Conservation (phyloP, 2,888 invertebrate genomes). For the Corythucha ciliata region DNA sequence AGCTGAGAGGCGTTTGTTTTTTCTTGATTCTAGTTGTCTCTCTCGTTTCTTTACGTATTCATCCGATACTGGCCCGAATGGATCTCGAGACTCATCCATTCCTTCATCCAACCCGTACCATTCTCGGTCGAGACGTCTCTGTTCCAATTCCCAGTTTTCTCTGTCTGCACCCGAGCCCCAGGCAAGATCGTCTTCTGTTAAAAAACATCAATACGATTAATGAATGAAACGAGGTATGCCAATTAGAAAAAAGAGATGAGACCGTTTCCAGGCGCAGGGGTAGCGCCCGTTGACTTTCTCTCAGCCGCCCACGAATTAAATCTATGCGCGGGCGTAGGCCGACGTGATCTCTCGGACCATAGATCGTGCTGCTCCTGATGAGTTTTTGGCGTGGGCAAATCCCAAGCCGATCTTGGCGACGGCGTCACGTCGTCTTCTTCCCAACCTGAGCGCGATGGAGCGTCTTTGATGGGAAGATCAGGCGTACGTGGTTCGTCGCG, state of each 20-base stretch:
- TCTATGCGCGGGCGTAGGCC: slow-evolving; percentile 73
- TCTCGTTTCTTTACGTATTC: slow-evolving; percentile 92
- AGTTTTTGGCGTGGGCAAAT: slow-evolving; percentile 71
- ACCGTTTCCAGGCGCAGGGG: slow-evolving; percentile 47
- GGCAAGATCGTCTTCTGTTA: slow-evolving; percentile 46
- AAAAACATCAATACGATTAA: neutral
- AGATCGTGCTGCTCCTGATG: slow-evolving; percentile 39
- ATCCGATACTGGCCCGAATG: slow-evolving; percentile 78
- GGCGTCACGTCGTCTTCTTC: slow-evolving; percentile 58
- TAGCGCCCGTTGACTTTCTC: slow-evolving; percentile 55
- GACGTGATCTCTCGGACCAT: slow-evolving; percentile 49
- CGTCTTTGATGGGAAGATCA: slow-evolving; percentile 52
- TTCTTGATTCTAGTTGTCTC: slow-evolving; percentile 78
- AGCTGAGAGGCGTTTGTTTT: slow-evolving; percentile 87
- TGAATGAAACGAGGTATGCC: neutral
- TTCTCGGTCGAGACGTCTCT: slow-evolving; percentile 81
- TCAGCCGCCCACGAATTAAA: slow-evolving; percentile 70
- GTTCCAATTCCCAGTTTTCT: slow-evolving; percentile 82
- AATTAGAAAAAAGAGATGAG: slow-evolving; percentile 38
- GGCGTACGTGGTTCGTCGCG: slow-evolving; percentile 84
- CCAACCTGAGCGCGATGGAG: slow-evolving; percentile 55
- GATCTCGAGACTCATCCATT: slow-evolving; percentile 76
- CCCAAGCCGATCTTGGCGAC: slow-evolving; percentile 74
- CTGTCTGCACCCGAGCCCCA: slow-evolving; percentile 43
- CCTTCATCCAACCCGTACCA: slow-evolving; percentile 97